Conservation (phyloP, 2,888 invertebrate genomes). For the Acanthosoma haemorrhoidale region DNA sequence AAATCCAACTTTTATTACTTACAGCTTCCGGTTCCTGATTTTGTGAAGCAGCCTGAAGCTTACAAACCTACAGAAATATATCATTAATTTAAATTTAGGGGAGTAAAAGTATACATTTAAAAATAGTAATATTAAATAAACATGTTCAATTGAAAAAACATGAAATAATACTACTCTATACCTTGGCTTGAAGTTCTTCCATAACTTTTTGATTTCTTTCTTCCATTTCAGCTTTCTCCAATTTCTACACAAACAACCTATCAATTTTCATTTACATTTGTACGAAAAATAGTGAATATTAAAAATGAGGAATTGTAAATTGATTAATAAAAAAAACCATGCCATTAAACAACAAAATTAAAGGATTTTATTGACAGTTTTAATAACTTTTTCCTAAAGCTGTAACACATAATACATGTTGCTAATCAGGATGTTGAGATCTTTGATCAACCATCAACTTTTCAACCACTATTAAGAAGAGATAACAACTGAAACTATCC, state of each 20-base stretch:
- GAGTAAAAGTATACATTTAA: background rate
- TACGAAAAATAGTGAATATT: too few relatives aligned
- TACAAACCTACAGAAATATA: conserved; percentile 19
- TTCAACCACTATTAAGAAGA: too few relatives aligned
- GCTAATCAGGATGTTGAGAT: too few relatives aligned
- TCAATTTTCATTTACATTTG: too few relatives aligned
- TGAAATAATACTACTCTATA: background rate
- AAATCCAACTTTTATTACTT: conserved; percentile 34
- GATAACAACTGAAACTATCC: too few relatives aligned
- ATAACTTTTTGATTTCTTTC: conserved; percentile 30
- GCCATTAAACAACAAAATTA: background rate
- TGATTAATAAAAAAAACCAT: too few relatives aligned
- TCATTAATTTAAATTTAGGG: background rate
- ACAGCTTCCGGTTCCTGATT: conserved; percentile 25
- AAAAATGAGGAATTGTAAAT: too few relatives aligned
- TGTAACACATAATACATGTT: too few relatives aligned
- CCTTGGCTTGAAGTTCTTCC: conserved; percentile 34
- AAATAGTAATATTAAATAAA: background rate
- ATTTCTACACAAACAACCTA: too few relatives aligned
- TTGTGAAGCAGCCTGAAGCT: conserved; percentile 23
- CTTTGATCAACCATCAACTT: too few relatives aligned
- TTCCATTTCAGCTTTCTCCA: conserved; percentile 25
- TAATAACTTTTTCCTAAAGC: too few relatives aligned
- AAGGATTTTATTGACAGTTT: too few relatives aligned
- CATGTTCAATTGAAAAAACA: background rate